Evolutionary conservation across 1,140 invertebrate species (phyloP), one percentile per base, ranked within the genome.

Genomic region (Triops cancriformis): DNA sequence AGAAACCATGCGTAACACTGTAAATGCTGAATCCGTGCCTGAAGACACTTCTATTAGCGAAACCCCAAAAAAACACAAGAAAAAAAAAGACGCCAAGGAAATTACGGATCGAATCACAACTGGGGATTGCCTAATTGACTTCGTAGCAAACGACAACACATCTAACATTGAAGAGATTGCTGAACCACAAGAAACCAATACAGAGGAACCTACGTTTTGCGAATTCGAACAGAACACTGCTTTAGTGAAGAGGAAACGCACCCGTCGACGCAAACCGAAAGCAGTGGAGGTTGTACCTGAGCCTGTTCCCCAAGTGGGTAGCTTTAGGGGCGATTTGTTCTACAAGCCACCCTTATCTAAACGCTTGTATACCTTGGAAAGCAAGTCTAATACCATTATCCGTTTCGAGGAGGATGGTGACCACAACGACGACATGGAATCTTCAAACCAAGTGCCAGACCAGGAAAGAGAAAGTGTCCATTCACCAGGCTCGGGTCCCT

Each of bases 211-310:
- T 37, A 4, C 31, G 7, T 37, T 37, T 37, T 37, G 2, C 14
- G 75, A 76, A 51, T 26, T 28, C 45, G 75, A 76, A 76, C 26
- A 64, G 31, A 11, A 64, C 41, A 6, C 41, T 43, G n/a, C 31
- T 45, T 9, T 1, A 18, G 26, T 0, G 5, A 26, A 41, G 26
- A 14, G 42, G 23, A 75, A 12, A 18, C 45, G 37, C 31, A n/a
- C 31, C 31, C 14, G 74, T 23, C 41, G 41, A 6, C 14, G 41
- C 3, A 43, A n/a, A 7, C 28, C 12, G 7, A 42, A 45, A 51
- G 41, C 12, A 43, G 11, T 37, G n/a, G 11, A 10, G 6, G 51
- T 14, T 10, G 14, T 4, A n/a, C 51, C 51, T 14, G 51, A 64
- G 51, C 51, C 51, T n/a, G 51, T 64, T 23, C 51, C 51, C 18